Evolutionary conservation across 2,113 vertebrate species (phyloP).

Genomic region (Chelonoidis abingdonii): DNA sequence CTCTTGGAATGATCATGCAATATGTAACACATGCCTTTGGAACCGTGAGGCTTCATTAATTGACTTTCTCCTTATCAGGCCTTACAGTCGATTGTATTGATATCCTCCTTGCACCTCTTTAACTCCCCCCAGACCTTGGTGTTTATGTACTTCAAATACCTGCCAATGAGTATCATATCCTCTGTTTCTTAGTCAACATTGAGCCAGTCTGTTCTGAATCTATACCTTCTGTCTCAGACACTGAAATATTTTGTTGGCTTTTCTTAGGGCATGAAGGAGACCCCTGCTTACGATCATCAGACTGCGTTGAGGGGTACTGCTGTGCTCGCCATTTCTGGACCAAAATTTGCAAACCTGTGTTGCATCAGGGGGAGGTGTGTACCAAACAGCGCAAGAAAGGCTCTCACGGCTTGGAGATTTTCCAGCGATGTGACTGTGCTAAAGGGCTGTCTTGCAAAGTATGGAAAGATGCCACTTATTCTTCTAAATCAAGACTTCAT

Average conservation of each 20-base stretch:
- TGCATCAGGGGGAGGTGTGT: conserved; percentile 93
- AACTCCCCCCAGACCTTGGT: not conserved
- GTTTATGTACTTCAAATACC: not conserved
- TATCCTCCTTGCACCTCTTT: not conserved
- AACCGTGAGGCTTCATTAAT: not conserved
- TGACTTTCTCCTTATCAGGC: not conserved
- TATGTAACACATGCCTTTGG: not conserved
- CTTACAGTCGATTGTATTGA: not conserved
- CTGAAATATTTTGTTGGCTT: conserved; percentile 24
- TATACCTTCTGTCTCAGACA: not conserved
- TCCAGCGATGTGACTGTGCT: conserved; percentile 96
- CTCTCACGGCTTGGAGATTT: conserved; percentile 93
- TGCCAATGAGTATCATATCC: not conserved
- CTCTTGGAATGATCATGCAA: not conserved
- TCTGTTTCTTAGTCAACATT: not conserved
- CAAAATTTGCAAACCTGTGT: conserved; percentile 97
- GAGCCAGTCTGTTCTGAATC: not conserved
- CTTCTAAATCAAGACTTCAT: conserved; percentile 96
- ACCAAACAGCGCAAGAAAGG: conserved; percentile 95
- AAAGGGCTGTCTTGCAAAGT: conserved; percentile 97
- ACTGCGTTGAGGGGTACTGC: conserved; percentile 92
- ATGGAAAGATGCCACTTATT: conserved; percentile 97
- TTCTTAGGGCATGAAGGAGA: conserved; percentile 92
- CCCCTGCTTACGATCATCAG: conserved; percentile 91
- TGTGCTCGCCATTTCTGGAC: conserved; percentile 98